A percentile compares a stretch with the other conserved stretches of the same genome.
Evolutionary conservation across 2,888 invertebrate genomes (phyloP).

Genomic region (Netelia inedita): DNA sequence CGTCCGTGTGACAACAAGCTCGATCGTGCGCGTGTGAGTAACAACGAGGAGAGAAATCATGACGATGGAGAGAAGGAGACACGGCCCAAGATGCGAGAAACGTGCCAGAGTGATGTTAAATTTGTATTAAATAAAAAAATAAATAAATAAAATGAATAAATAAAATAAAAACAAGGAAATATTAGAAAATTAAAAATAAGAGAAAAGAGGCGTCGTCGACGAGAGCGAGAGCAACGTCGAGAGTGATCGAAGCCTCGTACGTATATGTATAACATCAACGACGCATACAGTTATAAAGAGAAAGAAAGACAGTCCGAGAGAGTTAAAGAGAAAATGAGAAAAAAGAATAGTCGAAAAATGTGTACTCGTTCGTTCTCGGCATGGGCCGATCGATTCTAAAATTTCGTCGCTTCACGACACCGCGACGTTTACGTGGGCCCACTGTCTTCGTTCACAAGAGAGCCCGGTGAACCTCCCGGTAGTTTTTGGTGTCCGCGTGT

Average conservation of each 20-base stretch:
- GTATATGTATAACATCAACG: background rate
- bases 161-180: background rate
- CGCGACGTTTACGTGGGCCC: slow-evolving; percentile 15
- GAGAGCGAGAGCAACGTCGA: slow-evolving; percentile 29
- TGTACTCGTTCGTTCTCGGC: slow-evolving; percentile 24
- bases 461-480: slow-evolving; percentile 62
- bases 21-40: background rate
- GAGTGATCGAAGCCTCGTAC: background rate
- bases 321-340: slow-evolving; percentile 10
- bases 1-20: background rate
- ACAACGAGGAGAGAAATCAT: background rate
- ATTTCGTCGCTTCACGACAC: slow-evolving; percentile 54
- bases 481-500: slow-evolving; percentile 7
- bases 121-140: background rate
- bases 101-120: background rate
- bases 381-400: slow-evolving; percentile 65
- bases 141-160: background rate
- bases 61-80: background rate
- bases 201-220: slow-evolving; percentile 16
- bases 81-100: background rate
- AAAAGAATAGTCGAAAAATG: slow-evolving; percentile 8
- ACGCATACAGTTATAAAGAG: background rate
- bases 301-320: slow-evolving; percentile 10
- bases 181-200: background rate
- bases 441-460: background rate